These are phyloP conservation scores for Girardinichthys multiradiatus DNA, from an alignment of 2,113 vertebrate genomes.

Conservation along the genomic window DNA sequence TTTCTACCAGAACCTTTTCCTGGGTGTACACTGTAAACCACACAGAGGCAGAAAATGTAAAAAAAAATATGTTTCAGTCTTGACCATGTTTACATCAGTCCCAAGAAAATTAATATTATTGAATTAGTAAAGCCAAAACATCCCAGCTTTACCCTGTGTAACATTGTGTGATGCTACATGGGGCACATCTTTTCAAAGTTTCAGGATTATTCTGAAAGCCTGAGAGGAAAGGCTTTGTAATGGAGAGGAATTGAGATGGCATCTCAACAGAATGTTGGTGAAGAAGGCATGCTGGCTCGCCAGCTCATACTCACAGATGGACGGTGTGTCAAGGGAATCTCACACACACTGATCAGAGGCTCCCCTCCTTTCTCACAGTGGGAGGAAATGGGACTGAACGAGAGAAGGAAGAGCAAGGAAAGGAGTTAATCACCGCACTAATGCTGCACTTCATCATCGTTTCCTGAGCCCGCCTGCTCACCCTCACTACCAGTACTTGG, in stretches of 20 bases:
- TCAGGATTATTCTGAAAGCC: conserved; percentile 54
- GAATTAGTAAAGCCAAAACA: conserved; percentile 21
- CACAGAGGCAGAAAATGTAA: not conserved
- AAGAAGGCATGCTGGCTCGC: conserved; percentile 67
- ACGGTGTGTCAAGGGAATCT: conserved; percentile 78
- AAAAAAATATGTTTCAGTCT: conserved; percentile 23
- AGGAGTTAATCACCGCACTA: conserved; percentile 82
- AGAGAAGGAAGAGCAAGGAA: conserved; percentile 78
- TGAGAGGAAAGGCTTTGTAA: conserved; percentile 56
- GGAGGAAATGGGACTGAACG: conserved; percentile 82
- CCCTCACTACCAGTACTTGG: conserved; percentile 46
- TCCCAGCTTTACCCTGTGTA: conserved; percentile 30
- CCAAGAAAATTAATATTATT: conserved; percentile 36
- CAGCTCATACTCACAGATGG: conserved; percentile 74
- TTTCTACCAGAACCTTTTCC: conserved; percentile 9
- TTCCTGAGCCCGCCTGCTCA: conserved; percentile 74
- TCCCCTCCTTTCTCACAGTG: conserved; percentile 62
- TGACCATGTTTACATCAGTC: conserved; percentile 1
- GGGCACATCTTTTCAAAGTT: conserved; percentile 62
- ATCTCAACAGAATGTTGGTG: conserved; percentile 62
- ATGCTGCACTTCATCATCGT: conserved; percentile 84
- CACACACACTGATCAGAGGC: conserved; percentile 74
- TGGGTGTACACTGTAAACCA: conserved; percentile 8
- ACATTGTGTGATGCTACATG: conserved; percentile 57
- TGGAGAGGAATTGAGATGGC: conserved; percentile 62